Conservation (phyloP, 2,797 vertebrate genomes). For the Phrynocephalus guinanensis region DNA sequence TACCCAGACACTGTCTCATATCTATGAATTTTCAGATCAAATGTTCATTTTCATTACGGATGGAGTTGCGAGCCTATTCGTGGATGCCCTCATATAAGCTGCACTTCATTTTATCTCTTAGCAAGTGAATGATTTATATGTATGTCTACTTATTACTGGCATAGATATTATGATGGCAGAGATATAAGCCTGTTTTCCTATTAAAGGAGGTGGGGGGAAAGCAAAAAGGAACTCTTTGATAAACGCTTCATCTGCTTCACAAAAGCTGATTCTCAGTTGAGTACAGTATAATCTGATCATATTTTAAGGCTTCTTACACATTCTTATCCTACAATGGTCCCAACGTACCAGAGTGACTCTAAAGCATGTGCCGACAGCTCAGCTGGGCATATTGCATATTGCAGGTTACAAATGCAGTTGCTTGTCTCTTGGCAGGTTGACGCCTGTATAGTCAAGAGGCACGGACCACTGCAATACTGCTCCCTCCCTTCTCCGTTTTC, state of each 20-base stretch:
- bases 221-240: slow-evolving; percentile 4
- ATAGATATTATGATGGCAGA: not conserved
- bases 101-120: not conserved
- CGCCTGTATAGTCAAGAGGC: too few species aligned
- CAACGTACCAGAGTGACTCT: not conserved
- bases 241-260: fast-evolving
- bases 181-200: not conserved
- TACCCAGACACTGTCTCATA: not conserved
- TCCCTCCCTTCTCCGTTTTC: not conserved
- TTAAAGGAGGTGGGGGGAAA: not conserved
- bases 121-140: slow-evolving; percentile 2
- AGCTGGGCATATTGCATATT: not conserved
- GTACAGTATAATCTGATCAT: not conserved
- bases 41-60: slow-evolving; percentile 37
- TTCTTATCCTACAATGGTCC: not conserved
- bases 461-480: not conserved
- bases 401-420: not conserved
- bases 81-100: not conserved
- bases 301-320: not conserved
- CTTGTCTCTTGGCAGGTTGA: not conserved
- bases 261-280: not conserved
- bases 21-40: slow-evolving; percentile 22
- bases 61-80: not conserved
- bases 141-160: not conserved
- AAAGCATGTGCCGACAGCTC: not conserved